Evolutionary conservation across 1,140 invertebrate genomes (phyloP).

Genomic region (Lepidotrigona ventralis): DNA sequence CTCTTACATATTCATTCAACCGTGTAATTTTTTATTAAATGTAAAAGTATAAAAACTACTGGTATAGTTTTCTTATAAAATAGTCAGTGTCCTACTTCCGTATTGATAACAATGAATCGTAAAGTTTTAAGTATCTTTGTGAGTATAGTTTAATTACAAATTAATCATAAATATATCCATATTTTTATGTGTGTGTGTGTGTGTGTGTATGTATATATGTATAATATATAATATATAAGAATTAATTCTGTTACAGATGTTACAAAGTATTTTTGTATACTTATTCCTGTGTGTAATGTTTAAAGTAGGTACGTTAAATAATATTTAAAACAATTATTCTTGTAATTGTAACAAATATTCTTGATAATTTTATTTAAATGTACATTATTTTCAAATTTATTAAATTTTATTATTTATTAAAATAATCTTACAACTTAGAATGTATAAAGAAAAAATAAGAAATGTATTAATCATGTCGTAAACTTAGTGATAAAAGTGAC

Average conservation of each 20-base stretch:
- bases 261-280: conserved; percentile 42
- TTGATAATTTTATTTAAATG: neutral
- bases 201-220: neutral
- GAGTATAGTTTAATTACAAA: conserved; percentile 5
- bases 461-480: too few relatives aligned
- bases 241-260: conserved; percentile 36
- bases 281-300: conserved; percentile 21
- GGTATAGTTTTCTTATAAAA: neutral
- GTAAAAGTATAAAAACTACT: neutral
- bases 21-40: conserved; percentile 40
- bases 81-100: conserved; percentile 20
- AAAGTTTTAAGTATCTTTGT: conserved; percentile 1
- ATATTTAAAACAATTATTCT: neutral
- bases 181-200: too few relatives aligned
- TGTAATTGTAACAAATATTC: too few relatives aligned
- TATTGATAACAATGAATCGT: conserved; percentile 18
- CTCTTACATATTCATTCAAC: conserved; percentile 23
- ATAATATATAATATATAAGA: neutral
- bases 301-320: conserved; percentile 39
- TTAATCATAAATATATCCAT: neutral
- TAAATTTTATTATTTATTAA: neutral
- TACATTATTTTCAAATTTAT: neutral
- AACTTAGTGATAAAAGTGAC: too few relatives aligned
- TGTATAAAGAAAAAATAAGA: neutral
- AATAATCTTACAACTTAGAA: neutral